phyloP scores from a whole-genome alignment of 2,113 vertebrate genomes.

The Columba janthina region DNA sequence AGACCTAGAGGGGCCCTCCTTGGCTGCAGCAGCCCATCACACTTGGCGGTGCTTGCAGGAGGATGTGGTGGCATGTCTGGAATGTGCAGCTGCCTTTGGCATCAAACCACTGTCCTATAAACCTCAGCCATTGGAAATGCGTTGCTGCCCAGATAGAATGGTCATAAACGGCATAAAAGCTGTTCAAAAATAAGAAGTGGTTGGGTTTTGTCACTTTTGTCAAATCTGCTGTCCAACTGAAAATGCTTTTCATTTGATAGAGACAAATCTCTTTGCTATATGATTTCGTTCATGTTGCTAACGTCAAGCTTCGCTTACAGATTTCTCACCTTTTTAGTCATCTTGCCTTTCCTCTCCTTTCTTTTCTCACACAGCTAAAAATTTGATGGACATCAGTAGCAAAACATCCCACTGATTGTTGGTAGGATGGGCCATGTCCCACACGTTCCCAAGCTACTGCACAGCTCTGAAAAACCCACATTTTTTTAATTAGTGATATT shows the following conservation, averaged over 20 bases:
- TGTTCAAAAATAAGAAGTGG: neutral
- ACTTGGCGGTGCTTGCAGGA: neutral
- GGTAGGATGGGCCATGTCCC: neutral
- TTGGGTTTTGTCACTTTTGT: neutral
- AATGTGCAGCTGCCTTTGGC: neutral
- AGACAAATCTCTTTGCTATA: neutral
- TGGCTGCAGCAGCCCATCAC: neutral
- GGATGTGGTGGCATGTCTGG: neutral
- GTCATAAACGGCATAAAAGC: neutral
- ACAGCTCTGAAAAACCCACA: neutral
- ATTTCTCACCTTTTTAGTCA: neutral
- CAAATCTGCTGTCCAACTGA: neutral
- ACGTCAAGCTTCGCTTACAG: neutral
- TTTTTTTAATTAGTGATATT: neutral
- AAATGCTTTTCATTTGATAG: neutral
- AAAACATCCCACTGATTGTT: neutral
- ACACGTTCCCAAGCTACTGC: neutral
- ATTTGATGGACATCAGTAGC: neutral
- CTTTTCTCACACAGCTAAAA: neutral
- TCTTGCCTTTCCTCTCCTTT: neutral
- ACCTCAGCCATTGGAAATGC: neutral
- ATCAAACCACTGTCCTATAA: neutral
- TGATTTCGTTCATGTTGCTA: neutral
- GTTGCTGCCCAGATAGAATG: neutral
- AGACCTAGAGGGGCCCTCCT: neutral